Conservation (phyloP, 2,113 vertebrate genomes). For the Osmerus mordax region DNA sequence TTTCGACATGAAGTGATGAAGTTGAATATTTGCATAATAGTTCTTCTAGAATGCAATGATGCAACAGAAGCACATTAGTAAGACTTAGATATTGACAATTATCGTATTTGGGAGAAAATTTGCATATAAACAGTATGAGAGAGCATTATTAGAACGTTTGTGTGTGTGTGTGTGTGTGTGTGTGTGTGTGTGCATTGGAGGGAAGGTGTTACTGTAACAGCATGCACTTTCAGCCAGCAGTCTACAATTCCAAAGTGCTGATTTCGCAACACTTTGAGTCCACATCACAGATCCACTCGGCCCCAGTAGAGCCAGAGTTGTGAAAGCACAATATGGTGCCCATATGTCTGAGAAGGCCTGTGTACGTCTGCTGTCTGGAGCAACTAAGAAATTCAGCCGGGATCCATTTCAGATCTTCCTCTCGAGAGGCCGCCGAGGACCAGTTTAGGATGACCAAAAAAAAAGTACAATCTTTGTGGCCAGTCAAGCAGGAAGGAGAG, state of each 20-base stretch:
- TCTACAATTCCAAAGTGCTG: conserved; percentile 41
- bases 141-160: neutral
- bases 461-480: too few relatives aligned
- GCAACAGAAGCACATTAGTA: too few relatives aligned
- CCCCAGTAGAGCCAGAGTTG: conserved; percentile 27
- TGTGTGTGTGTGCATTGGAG: neutral
- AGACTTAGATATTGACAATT: neutral
- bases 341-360: conserved; percentile 49
- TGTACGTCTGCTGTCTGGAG: conserved; percentile 36
- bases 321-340: conserved; percentile 45
- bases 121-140: too few relatives aligned
- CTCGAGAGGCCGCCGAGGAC: neutral
- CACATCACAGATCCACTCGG: conserved; percentile 22
- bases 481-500: neutral
- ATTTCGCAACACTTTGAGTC: conserved; percentile 39
- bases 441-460: neutral
- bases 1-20: too few relatives aligned
- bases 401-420: conserved; percentile 21
- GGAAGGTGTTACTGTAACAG: neutral
- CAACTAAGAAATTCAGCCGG: conserved; percentile 9
- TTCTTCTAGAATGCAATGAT: too few relatives aligned
- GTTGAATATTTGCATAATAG: too few relatives aligned
- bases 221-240: conserved; percentile 18
- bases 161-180: neutral
- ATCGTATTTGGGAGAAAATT: neutral